Base-by-base conservation (phyloP, 2,113 vertebrate genomes). In the Triplophysa dalaica region DNA sequence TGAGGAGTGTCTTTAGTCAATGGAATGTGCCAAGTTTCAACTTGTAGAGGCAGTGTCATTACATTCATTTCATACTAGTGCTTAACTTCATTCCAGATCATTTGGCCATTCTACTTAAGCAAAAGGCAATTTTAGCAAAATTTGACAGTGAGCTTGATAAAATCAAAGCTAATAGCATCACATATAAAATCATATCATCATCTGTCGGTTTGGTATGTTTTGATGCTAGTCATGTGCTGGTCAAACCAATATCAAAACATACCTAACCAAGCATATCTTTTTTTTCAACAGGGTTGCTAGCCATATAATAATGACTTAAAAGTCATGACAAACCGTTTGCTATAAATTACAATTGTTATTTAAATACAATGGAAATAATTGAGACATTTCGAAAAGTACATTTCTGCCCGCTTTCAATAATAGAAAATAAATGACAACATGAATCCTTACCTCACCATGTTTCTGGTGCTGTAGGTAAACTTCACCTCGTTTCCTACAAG, bases 401-500 rank as follows among this genome's bases (percentile, higher is more conserved):
- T 75, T 14, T 14, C 11, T 50, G 5, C 2, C 45, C 4, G 16
- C 67, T 2, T 26, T 60, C 3, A 58, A 70, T 16, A 66, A 13
- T 4, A 54, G 0, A 21, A 29, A 66, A 11, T n/a, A 52, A 19
- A 41, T 29, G 0, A 29, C 16, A 50, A 17, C 3, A 22, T 56
- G 6, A 69, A 38, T n/a, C 60, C 87, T 91, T 82, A 93, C 92
- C 84, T 91, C 90, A 0, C 85, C 89, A 64, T 85, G 29, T 86
- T 89, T 93, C 65, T 75, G 89, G 2, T 86, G 87, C 72, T 86
- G 91, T 17, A 93, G 85, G 65, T 87, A 91, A 76, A 89, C 90
- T 33, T 88, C 85, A 79, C 91, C 92, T 63, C 84, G 79, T 88
- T 91, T 93, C 2, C 63, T 79, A 26, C 67, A 79, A 56, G 81